A percentile compares a stretch with the other conserved stretches of the same genome.
phyloP scores from a whole-genome alignment of 2,113 vertebrate genomes.

The Myotis brandtii region DNA sequence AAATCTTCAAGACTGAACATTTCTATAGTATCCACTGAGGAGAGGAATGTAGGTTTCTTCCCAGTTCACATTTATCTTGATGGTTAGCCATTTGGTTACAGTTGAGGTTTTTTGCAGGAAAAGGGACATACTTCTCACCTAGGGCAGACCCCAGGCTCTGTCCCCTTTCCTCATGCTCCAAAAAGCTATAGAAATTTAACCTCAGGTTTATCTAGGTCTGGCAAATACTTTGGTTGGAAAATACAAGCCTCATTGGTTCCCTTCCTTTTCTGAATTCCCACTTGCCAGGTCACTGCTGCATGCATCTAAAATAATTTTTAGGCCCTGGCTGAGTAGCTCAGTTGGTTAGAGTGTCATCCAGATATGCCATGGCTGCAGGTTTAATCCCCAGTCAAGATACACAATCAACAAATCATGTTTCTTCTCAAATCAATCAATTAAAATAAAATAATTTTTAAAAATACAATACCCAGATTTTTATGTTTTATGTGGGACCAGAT shows the following conservation, averaged over 20 bases:
- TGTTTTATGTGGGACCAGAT: neutral
- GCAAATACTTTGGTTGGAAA: neutral
- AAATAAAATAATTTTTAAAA: neutral
- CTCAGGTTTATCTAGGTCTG: neutral
- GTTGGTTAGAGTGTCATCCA: no score
- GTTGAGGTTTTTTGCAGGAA: neutral
- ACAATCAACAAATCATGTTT: no score
- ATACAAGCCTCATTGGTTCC: neutral
- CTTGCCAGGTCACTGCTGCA: neutral
- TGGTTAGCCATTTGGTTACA: neutral
- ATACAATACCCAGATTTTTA: neutral
- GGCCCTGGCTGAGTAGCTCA: neutral
- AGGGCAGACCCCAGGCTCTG: neutral
- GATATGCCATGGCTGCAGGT: no score
- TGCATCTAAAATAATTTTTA: neutral
- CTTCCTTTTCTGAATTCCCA: neutral
- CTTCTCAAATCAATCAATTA: no score
- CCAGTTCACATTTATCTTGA: neutral
- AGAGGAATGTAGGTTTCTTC: neutral
- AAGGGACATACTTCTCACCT: neutral
- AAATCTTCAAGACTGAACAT: neutral
- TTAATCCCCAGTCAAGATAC: no score
- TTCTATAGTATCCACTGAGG: neutral
- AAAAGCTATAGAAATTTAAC: neutral
- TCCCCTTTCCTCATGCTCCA: neutral